Base-by-base conservation (phyloP, 2,888 invertebrate genomes). In the Agrochola lota region DNA sequence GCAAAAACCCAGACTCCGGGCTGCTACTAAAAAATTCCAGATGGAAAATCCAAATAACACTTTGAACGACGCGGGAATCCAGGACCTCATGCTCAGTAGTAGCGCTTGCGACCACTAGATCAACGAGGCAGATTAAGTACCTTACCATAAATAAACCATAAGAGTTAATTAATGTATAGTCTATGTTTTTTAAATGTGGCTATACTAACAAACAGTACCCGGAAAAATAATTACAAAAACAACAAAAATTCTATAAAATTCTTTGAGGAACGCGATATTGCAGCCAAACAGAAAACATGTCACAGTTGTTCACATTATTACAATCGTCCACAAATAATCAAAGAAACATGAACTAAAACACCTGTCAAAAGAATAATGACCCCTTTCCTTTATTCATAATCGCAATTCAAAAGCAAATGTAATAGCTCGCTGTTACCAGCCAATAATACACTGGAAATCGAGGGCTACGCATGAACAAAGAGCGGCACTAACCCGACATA, bases 391-490 rank as follows among this genome's bases (percentile, higher is more conserved):
- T 82, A 82, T 85, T 85, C 83, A 81, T 84, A 82, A 82, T 85
- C 80, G 73, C 76, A 83, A 85, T 84, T 81, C 49, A 82, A 88
- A 87, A 85, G 84, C 87, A 85, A 89, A 89, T 88, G 89, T 91
- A 91, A 90, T 91, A 91, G 91, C 90, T 91, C 85, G 72, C 74
- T 85, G 71, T 81, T 91, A 91, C 92, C 87, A 92, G 91, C 91
- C 91, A 93, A 94, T 93, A 94, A 93, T 92, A 91, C 91, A 87
- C 87, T 90, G 88, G 83, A 79, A 80, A 84, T 88, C 77, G 87
- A 93, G 92, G 84, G 90, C 88, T 84, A 91, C 91, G 91, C 91
- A 93, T 91, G 93, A 92, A 94, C 93, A 93, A 94, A 94, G 94
- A 90, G 89, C 87, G 90, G 89, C 90, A 89, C 89, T 90, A 91